Evolutionary conservation across 2,888 invertebrate genomes (phyloP), one percentile per base, ranked within the genome.

Genomic region (Scaptomyza cyrtandrae): DNA sequence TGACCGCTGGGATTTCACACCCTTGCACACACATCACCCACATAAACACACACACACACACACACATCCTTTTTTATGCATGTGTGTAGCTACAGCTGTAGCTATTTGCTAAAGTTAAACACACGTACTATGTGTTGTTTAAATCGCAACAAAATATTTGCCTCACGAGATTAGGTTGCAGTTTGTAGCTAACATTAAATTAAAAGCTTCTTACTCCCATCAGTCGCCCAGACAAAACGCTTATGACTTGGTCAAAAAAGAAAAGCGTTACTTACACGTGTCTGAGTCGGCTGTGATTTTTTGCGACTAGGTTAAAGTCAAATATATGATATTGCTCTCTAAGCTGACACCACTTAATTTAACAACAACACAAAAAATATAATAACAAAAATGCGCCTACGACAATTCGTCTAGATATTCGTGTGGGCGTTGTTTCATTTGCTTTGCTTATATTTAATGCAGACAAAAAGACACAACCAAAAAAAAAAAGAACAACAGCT

Each of bases 91-190:
- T 62, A 53, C 71, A 71, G 53, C 58, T 56, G 71, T 7, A 60
- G 31, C 48, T 64, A 59, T 75, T 68, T 62, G 49, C 44, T 16
- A 78, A 88, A 83, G 76, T 83, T 86, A 72, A 65, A 80, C 74
- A 86, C 82, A 82, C 74, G 65, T 63, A 50, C 49, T 14, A 75
- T 69, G 70, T 54, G 16, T 44, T 50, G 53, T 16, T 46, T 58
- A 86, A 77, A 72, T 80, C 74, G 78, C 66, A 81, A 63, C 68
- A 61, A 69, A 71, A 71, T 75, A 68, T 86, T 82, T 88, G 73
- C 76, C 71, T 79, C 71, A 83, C 33, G 76, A 70, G 73, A 86
- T 79, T 68, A 71, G 48, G 75, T 64, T 65, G 35, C 37, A 44
- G 37, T 16, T 52, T 45, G 37, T 37, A 24, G 29, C 27, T 41